A percentile compares a stretch with the other conserved stretches of the same genome.
phyloP scores from a whole-genome alignment of 1,140 invertebrate genomes.

The Carposina sasakii region DNA sequence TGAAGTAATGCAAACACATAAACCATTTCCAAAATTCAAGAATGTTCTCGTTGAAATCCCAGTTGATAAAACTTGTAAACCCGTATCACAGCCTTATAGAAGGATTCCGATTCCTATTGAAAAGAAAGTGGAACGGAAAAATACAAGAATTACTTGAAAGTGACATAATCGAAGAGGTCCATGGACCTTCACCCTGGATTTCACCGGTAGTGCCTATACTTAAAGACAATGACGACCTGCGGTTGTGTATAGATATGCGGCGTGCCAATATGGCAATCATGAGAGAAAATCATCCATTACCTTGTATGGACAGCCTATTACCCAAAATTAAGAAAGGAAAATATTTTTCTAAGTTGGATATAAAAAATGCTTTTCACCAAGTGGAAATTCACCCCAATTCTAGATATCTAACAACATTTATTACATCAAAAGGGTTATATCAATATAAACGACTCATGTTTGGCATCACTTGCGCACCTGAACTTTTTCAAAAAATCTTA shows the following conservation, averaged over 20 bases:
- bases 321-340: conserved; percentile 21
- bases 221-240: conserved; percentile 22
- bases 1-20: neutral
- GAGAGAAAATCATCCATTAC: conserved; percentile 29
- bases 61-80: neutral
- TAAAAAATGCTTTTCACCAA: conserved; percentile 23
- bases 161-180: conserved; percentile 30
- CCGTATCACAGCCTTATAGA: conserved; percentile 2
- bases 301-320: conserved; percentile 30
- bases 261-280: conserved; percentile 25
- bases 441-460: no score
- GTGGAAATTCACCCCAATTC: conserved; percentile 18
- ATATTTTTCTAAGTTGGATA: conserved; percentile 20
- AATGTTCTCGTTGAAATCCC: conserved; percentile 4
- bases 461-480: no score
- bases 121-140: conserved; percentile 3
- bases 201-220: conserved; percentile 29
- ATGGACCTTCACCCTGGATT: conserved; percentile 30
- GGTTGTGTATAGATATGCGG: conserved; percentile 33
- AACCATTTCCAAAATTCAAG: conserved; percentile 10
- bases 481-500: no score
- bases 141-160: neutral
- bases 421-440: no score
- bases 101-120: conserved; percentile 6
- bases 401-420: conserved; percentile 39